phyloP scores from a whole-genome alignment of 2,113 vertebrate genomes.

The Mormyrus iriodes region DNA sequence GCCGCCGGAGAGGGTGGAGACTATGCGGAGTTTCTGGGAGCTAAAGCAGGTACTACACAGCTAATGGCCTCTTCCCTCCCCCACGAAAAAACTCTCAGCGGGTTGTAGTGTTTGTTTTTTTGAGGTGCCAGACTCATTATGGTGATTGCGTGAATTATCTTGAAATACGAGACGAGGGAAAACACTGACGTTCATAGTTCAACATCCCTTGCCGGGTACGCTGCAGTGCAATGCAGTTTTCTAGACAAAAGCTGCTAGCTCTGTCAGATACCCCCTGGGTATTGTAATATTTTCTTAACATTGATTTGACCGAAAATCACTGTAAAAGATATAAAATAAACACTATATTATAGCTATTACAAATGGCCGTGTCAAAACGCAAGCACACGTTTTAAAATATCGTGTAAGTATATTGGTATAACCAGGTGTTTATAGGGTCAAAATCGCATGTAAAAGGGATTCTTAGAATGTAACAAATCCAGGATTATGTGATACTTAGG shows the following conservation, averaged over 20 bases:
- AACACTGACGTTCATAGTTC: background rate
- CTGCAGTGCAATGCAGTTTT: background rate
- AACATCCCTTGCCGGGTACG: background rate
- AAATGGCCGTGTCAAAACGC: background rate
- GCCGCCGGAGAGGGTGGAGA: conserved; percentile 72
- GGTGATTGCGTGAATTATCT: background rate
- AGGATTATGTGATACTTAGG: background rate
- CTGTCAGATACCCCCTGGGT: background rate
- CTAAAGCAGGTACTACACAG: conserved; percentile 50
- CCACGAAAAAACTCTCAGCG: background rate
- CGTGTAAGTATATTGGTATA: background rate
- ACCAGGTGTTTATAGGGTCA: background rate
- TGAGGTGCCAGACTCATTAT: background rate
- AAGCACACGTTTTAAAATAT: background rate
- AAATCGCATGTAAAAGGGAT: background rate
- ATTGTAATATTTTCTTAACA: background rate
- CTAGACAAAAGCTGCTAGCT: background rate
- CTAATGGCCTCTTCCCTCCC: background rate
- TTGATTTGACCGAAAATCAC: background rate
- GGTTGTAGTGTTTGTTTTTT: background rate
- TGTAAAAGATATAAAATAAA: background rate
- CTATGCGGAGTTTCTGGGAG: conserved; percentile 72
- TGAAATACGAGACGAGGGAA: background rate
- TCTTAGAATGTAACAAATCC: background rate
- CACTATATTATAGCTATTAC: background rate